Evolutionary conservation across 2,797 vertebrate genomes (phyloP).

Genomic region (Limnodromus scolopaceus): DNA sequence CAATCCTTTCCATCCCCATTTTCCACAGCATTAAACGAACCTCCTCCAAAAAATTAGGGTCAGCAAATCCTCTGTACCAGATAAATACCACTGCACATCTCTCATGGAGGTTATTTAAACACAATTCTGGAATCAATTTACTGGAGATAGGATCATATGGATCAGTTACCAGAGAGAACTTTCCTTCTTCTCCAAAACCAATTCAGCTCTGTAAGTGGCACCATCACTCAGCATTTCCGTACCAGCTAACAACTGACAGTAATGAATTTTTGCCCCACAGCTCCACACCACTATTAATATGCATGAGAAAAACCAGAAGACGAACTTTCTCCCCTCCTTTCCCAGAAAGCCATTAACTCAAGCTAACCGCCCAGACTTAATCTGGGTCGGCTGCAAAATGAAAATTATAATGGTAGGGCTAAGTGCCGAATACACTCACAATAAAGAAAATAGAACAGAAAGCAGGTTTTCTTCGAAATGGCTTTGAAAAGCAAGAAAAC

Average conservation of each 20-base stretch:
- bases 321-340: background rate
- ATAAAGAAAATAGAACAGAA: slow-evolving; percentile 13
- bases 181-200: slow-evolving; percentile 1
- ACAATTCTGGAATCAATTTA: background rate
- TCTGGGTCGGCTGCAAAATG: background rate
- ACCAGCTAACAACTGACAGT: background rate
- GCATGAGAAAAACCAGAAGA: background rate
- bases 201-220: background rate
- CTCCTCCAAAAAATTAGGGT: background rate
- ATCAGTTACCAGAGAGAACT: background rate
- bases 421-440: background rate
- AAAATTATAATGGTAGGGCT: background rate
- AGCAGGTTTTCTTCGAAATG: background rate
- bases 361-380: background rate
- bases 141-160: background rate
- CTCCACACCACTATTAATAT: background rate
- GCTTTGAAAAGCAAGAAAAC: background rate
- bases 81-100: background rate
- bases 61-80: background rate
- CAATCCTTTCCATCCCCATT: background rate
- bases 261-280: slow-evolving; percentile 10
- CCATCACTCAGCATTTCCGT: background rate
- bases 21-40: background rate
- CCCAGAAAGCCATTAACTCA: slow-evolving; percentile 41
- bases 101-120: background rate